Evolutionary conservation across 2,113 vertebrate genomes (phyloP).

Genomic region (Trachemys scripta): DNA sequence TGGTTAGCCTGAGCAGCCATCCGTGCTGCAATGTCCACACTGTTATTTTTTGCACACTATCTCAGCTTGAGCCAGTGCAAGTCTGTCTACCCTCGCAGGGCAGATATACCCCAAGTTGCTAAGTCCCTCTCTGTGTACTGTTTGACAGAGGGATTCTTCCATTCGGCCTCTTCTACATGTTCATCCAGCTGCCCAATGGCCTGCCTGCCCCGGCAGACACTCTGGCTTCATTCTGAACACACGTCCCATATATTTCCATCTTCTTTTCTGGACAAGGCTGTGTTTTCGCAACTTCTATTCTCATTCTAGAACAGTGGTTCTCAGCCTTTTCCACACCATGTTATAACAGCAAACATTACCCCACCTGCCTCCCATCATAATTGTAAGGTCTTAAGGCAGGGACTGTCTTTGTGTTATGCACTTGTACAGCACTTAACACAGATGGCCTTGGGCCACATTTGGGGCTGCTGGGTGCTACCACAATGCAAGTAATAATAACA

Average conservation of each 20-base stretch:
- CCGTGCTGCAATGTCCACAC: neutral
- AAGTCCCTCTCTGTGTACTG: neutral
- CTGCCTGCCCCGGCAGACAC: neutral
- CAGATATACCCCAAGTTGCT: neutral
- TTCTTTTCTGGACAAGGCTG: neutral
- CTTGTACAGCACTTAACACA: fast-evolving
- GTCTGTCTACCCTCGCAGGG: neutral
- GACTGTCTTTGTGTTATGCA: neutral
- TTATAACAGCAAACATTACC: neutral
- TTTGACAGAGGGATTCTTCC: neutral
- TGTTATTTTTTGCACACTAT: neutral
- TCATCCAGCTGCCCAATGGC: neutral
- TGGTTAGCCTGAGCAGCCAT: neutral
- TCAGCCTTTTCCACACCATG: neutral
- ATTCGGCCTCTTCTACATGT: neutral
- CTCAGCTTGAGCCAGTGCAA: neutral
- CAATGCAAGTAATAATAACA: neutral
- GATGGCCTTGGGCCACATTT: fast-evolving
- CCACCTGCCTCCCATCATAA: neutral
- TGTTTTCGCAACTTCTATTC: fast-evolving
- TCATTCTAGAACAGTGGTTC: neutral
- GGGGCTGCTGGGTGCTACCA: neutral
- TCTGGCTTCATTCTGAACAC: neutral
- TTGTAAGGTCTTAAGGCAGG: neutral
- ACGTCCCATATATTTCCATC: neutral